Percentiles rank a stretch among this genome's conserved stretches.
phyloP scores from a whole-genome alignment of 2,888 invertebrate species.

The Drosophila trichaetosa region DNA sequence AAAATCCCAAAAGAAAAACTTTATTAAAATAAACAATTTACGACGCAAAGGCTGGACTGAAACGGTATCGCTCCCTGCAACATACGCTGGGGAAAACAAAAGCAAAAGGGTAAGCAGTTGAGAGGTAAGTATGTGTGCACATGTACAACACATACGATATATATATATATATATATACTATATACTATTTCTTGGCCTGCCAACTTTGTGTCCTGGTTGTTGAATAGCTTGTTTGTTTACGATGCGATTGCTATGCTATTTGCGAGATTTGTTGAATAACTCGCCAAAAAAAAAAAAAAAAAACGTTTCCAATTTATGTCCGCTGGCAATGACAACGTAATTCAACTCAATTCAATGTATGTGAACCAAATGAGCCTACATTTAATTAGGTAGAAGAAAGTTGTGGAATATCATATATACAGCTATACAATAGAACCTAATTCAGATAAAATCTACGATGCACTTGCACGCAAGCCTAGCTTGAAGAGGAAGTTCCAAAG shows the following conservation, averaged over 20 bases:
- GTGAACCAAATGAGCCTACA: background rate
- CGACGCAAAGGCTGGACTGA: constrained; percentile 16
- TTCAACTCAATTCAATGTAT: constrained; percentile 1
- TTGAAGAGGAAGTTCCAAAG: background rate
- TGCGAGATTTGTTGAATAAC: background rate
- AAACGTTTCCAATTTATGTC: background rate
- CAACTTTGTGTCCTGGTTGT: background rate
- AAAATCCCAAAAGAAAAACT: constrained; percentile 30
- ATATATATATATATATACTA: background rate
- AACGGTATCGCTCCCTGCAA: background rate
- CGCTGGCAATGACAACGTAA: background rate
- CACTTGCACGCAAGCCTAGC: background rate
- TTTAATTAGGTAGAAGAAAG: background rate
- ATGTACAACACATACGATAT: background rate
- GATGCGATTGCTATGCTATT: constrained; percentile 14
- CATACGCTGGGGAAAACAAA: constrained; percentile 11
- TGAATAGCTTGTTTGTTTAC: constrained; percentile 15
- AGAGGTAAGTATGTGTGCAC: background rate
- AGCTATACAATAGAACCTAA: background rate
- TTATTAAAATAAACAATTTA: constrained; percentile 54
- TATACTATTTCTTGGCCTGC: constrained; percentile 2
- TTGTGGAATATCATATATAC: too few relatives aligned
- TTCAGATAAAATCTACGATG: background rate
- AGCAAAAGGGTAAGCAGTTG: constrained; percentile 4
- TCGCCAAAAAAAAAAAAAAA: too few relatives aligned